A percentile compares a stretch with the other conserved stretches of the same genome.
Conservation (phyloP, 1,140 invertebrate species). For the Musca domestica region DNA sequence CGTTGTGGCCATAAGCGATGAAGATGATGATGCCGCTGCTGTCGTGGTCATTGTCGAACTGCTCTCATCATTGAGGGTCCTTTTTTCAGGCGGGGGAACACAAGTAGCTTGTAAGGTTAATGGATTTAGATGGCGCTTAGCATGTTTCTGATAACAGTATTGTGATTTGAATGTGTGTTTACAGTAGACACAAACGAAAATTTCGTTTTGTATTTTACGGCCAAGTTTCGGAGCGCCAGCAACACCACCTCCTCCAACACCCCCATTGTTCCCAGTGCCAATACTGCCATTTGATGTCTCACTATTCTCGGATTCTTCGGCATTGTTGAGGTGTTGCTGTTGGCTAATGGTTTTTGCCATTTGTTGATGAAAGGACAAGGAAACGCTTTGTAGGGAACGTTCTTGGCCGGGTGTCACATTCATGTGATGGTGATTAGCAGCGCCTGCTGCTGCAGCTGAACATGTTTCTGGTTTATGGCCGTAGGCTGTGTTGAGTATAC, state of each 20-base stretch:
- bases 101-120: slow-evolving; percentile 41
- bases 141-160: slow-evolving; percentile 79
- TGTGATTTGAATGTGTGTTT: slow-evolving; percentile 79
- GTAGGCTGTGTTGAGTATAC: slow-evolving; percentile 75
- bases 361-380: slow-evolving; percentile 52
- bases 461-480: slow-evolving; percentile 51
- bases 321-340: slow-evolving; percentile 41
- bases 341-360: slow-evolving; percentile 52
- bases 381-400: slow-evolving; percentile 50
- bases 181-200: slow-evolving; percentile 73
- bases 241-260: neutral
- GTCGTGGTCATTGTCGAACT: too few species aligned
- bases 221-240: neutral
- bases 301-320: slow-evolving; percentile 52
- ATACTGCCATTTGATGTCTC: slow-evolving; percentile 24
- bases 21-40: neutral
- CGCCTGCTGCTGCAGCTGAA: slow-evolving; percentile 22
- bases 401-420: slow-evolving; percentile 20
- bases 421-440: neutral
- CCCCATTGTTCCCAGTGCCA: slow-evolving; percentile 23
- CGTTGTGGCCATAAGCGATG: too few species aligned
- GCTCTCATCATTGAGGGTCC: neutral
- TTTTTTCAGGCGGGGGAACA: neutral
- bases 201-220: slow-evolving; percentile 53
- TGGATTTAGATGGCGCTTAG: slow-evolving; percentile 65